Conservation (phyloP, 2,113 vertebrate species). For the Zapus hudsonius region DNA sequence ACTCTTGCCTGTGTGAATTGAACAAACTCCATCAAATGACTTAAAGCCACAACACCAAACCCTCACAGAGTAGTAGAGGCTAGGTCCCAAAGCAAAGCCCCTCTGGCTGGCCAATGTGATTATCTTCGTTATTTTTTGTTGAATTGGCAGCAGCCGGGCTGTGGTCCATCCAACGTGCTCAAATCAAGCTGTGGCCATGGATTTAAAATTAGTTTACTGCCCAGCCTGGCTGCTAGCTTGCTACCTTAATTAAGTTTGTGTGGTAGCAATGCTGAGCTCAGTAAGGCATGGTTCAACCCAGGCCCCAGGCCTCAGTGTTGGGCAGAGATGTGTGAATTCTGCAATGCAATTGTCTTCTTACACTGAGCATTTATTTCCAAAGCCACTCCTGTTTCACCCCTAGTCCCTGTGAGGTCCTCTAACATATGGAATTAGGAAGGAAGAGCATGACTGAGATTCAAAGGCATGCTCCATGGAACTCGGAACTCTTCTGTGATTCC, state of each 20-base stretch:
- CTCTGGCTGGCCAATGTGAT: conserved; percentile 71
- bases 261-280: conserved; percentile 61
- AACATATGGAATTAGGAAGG: background rate
- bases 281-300: conserved; percentile 57
- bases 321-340: conserved; percentile 47
- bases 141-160: conserved; percentile 61
- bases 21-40: background rate
- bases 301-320: conserved; percentile 52
- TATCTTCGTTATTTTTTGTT: conserved; percentile 47
- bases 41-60: background rate
- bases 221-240: conserved; percentile 78
- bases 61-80: background rate
- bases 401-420: background rate
- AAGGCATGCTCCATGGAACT: background rate
- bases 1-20: background rate
- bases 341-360: background rate
- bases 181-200: conserved; percentile 40
- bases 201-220: conserved; percentile 84
- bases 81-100: background rate
- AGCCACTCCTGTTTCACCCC: background rate
- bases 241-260: conserved; percentile 84
- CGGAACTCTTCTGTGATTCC: background rate
- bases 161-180: conserved; percentile 64
- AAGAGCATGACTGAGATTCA: background rate
- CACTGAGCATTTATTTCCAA: conserved; percentile 26